Conservation (phyloP, 2,797 vertebrate species). For the Decapterus maruadsi region DNA sequence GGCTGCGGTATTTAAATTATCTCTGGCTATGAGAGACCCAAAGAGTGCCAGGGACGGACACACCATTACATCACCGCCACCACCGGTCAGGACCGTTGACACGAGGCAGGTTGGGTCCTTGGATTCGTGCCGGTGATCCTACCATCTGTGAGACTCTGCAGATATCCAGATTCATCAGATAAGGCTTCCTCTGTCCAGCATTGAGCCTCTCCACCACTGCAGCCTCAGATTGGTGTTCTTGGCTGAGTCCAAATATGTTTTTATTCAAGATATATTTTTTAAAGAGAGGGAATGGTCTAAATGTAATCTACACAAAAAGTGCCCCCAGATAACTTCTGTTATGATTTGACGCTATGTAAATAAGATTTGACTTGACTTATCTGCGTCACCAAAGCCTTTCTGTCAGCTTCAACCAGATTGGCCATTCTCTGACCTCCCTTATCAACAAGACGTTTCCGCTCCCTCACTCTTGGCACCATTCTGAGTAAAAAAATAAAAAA, state of each 20-base stretch:
- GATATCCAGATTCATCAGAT: neutral
- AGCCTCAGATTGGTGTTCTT: neutral
- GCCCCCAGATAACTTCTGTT: neutral
- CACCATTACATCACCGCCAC: neutral
- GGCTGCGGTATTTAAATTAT: neutral
- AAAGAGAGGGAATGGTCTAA: neutral
- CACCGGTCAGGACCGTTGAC: neutral
- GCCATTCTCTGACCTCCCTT: neutral
- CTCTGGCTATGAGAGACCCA: too few relatives aligned
- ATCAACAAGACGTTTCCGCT: neutral
- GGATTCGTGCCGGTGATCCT: neutral
- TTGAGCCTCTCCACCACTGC: neutral
- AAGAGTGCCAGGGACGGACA: neutral
- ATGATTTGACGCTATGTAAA: too few relatives aligned
- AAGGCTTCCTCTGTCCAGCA: neutral
- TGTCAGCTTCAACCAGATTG: neutral
- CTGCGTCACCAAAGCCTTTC: neutral
- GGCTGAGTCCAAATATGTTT: neutral
- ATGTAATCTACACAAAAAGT: neutral
- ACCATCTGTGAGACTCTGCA: neutral
- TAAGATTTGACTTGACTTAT: too few relatives aligned
- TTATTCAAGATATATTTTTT: too few relatives aligned
- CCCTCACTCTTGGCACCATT: neutral
- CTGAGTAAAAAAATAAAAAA: neutral
- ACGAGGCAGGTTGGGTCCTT: neutral